Conservation (phyloP, 2,888 invertebrate genomes). For the Uloborus plumipes region DNA sequence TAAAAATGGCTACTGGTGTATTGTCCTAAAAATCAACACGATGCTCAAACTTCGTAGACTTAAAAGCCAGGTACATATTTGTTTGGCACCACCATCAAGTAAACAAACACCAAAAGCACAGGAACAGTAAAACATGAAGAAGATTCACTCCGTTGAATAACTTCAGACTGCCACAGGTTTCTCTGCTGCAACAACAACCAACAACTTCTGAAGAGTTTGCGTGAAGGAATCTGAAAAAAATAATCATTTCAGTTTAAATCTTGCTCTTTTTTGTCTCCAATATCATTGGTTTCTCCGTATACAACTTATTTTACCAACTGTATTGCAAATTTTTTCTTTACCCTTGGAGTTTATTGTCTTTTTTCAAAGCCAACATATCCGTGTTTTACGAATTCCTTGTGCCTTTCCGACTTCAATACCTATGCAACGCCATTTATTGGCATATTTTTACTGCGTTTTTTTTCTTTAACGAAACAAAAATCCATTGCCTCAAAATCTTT, state of each 20-base stretch:
- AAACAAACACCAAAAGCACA: slow-evolving; percentile 62
- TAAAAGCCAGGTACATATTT: slow-evolving; percentile 25
- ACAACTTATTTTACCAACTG: no score
- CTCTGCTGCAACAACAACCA: slow-evolving; percentile 82
- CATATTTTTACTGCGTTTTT: no score
- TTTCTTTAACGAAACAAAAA: no score
- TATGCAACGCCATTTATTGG: no score
- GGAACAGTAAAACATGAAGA: slow-evolving; percentile 33
- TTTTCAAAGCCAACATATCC: no score
- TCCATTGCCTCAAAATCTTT: no score
- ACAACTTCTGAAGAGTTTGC: slow-evolving; percentile 79
- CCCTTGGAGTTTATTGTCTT: no score
- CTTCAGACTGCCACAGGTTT: slow-evolving; percentile 74
- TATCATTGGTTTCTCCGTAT: no score
- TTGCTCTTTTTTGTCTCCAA: no score
- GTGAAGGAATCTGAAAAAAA: slow-evolving; percentile 76
- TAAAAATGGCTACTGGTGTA: slow-evolving; percentile 26
- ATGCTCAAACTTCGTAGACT: neutral
- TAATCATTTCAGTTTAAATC: neutral
- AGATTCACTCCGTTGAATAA: slow-evolving; percentile 22
- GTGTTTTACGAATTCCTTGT: no score
- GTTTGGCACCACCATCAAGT: slow-evolving; percentile 53
- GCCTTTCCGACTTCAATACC: no score
- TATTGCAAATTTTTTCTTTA: no score
- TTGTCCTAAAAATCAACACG: slow-evolving; percentile 5